Conservation (phyloP, 2,797 vertebrate genomes). For the Dallia pectoralis region DNA sequence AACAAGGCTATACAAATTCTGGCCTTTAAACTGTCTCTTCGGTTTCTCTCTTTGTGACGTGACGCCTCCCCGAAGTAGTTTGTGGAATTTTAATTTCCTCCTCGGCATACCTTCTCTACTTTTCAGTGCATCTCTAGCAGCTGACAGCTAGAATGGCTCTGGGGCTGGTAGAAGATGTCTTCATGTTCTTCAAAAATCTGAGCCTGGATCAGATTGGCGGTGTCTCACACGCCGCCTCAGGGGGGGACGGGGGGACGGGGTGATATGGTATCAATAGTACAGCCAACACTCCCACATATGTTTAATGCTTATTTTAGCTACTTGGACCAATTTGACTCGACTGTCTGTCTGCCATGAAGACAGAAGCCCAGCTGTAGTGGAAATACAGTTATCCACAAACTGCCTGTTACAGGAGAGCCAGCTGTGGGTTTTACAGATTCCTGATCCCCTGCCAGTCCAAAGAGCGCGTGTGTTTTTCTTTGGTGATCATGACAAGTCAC, state of each 20-base stretch:
- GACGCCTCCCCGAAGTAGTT: constrained; percentile 37
- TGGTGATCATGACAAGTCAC: constrained; percentile 22
- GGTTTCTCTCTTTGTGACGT: constrained; percentile 25
- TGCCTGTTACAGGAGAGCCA: constrained; percentile 18
- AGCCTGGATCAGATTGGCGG: constrained; percentile 14
- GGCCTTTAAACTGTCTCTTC: constrained; percentile 44
- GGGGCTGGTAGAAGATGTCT: constrained; percentile 28
- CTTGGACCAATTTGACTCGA: constrained; percentile 12
- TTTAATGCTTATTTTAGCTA: constrained; percentile 34
- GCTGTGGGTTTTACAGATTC: not conserved
- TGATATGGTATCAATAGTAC: constrained; percentile 19
- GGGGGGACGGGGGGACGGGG: constrained; percentile 20
- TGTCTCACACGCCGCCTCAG: not conserved
- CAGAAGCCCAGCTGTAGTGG: constrained; percentile 14
- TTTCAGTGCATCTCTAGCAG: constrained; percentile 27
- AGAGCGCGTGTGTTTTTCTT: constrained; percentile 21
- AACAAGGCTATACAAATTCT: constrained; percentile 23
- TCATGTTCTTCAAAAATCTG: constrained; percentile 19
- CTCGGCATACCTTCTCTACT: constrained; percentile 8
- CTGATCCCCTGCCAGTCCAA: constrained; percentile 11
- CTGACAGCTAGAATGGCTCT: constrained; percentile 42
- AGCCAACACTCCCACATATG: constrained; percentile 14
- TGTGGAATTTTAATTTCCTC: constrained; percentile 64
- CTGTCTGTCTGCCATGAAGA: constrained; percentile 1
- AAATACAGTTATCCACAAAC: constrained; percentile 23